These are phyloP conservation scores for Gastrophysa polygoni DNA, from an alignment of 2,888 invertebrate species.

Conservation along the genomic window DNA sequence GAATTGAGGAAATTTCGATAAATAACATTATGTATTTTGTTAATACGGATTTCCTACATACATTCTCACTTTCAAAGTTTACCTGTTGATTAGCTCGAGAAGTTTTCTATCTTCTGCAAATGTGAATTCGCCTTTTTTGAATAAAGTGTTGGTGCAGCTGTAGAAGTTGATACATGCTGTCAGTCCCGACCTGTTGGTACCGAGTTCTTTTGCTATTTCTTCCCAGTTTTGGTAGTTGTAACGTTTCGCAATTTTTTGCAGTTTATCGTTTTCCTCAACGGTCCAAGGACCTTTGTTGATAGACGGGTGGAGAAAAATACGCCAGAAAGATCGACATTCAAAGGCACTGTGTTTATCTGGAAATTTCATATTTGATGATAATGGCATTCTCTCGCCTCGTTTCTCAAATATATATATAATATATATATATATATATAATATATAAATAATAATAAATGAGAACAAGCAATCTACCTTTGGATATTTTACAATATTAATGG, in stretches of 20 bases:
- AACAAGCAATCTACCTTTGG: no score
- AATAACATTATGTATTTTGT: no score
- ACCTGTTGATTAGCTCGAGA: conserved; percentile 65
- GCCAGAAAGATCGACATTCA: conserved; percentile 76
- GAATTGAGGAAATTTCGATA: no score
- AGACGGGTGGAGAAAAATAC: conserved; percentile 70
- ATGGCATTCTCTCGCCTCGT: no score
- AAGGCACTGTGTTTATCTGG: conserved; percentile 63
- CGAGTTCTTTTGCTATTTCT: conserved; percentile 64
- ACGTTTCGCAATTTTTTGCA: conserved; percentile 55
- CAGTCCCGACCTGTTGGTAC: conserved; percentile 68
- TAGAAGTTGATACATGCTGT: conserved; percentile 73
- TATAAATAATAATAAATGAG: no score
- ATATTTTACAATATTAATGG: no score
- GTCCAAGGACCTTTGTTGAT: conserved; percentile 67
- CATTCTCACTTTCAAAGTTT: conserved; percentile 48
- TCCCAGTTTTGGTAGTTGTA: conserved; percentile 70
- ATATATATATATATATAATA: no score
- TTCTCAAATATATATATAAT: no score
- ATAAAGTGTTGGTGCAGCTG: conserved; percentile 56
- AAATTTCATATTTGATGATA: conserved; percentile 50
- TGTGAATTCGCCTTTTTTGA: conserved; percentile 64
- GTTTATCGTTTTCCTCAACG: conserved; percentile 58
- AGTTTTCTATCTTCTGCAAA: conserved; percentile 72
- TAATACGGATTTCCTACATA: no score